Percentiles rank a stretch among this genome's conserved stretches.
These are phyloP conservation scores for Neomorphus geoffroyi DNA, from an alignment of 2,797 vertebrate genomes.

Conservation along the genomic window DNA sequence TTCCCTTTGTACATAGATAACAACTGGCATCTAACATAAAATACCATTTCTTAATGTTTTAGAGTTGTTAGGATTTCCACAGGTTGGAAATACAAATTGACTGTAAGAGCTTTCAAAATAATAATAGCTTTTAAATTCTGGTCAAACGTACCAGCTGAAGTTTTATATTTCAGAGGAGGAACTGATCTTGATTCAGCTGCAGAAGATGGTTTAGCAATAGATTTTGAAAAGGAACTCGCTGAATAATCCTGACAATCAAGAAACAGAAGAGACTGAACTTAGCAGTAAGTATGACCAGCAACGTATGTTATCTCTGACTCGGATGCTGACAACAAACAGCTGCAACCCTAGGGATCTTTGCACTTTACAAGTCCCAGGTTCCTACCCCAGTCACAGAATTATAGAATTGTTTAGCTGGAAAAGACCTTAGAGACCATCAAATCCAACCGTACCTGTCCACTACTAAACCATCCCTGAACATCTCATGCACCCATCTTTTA, in stretches of 20 bases:
- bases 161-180: not conserved
- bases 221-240: constrained; percentile 50
- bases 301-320: accelerated
- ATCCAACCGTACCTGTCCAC: not conserved
- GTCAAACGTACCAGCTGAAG: constrained; percentile 35
- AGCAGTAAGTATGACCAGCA: accelerated
- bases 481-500: too few species aligned
- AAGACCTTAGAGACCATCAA: too few species aligned
- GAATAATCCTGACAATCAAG: constrained; percentile 65
- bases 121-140: not conserved
- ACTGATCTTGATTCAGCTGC: constrained; percentile 28
- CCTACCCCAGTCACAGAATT: too few species aligned
- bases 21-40: not conserved
- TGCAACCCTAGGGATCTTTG: accelerated
- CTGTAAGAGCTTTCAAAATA: not conserved
- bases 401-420: too few species aligned
- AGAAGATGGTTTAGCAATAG: not conserved
- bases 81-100: not conserved
- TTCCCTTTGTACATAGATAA: not conserved
- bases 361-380: not conserved
- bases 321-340: not conserved
- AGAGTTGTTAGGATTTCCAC: not conserved
- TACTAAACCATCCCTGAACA: too few species aligned
- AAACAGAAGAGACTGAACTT: not conserved
- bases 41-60: not conserved